Conservation (phyloP, 1,140 invertebrate species). For the Drosophila ficusphila region DNA sequence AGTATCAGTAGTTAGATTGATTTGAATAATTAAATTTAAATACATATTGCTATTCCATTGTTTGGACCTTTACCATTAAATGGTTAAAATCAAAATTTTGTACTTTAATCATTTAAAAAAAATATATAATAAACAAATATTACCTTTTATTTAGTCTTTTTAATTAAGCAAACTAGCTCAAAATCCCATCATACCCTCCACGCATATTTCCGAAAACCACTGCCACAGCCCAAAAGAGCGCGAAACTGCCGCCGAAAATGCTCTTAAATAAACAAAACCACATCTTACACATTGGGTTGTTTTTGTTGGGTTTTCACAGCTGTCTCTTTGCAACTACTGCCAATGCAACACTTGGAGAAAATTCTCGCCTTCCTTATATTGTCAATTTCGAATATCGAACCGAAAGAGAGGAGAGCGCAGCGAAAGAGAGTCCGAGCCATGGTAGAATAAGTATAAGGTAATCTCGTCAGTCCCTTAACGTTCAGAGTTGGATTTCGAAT, state of each 20-base stretch:
- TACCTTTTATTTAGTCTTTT: too few relatives aligned
- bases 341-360: slow-evolving; percentile 7
- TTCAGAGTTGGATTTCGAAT: too few relatives aligned
- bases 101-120: too few relatives aligned
- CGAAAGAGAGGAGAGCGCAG: neutral
- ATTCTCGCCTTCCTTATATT: neutral
- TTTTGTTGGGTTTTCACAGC: slow-evolving; percentile 3
- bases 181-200: slow-evolving; percentile 4
- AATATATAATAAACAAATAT: too few relatives aligned
- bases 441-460: too few relatives aligned
- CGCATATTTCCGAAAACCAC: neutral
- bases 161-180: neutral
- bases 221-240: slow-evolving; percentile 42
- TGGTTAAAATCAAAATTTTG: too few relatives aligned
- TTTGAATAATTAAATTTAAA: too few relatives aligned
- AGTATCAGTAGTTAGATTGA: too few relatives aligned
- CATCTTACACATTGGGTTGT: neutral
- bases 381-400: slow-evolving; percentile 26
- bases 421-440: slow-evolving; percentile 3
- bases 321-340: neutral
- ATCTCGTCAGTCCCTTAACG: too few relatives aligned
- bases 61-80: too few relatives aligned
- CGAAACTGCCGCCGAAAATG: neutral
- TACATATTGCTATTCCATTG: too few relatives aligned
- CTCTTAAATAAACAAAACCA: slow-evolving; percentile 55